Base-by-base conservation (phyloP, 2,888 invertebrate species). In the Rhingia rostrata region DNA sequence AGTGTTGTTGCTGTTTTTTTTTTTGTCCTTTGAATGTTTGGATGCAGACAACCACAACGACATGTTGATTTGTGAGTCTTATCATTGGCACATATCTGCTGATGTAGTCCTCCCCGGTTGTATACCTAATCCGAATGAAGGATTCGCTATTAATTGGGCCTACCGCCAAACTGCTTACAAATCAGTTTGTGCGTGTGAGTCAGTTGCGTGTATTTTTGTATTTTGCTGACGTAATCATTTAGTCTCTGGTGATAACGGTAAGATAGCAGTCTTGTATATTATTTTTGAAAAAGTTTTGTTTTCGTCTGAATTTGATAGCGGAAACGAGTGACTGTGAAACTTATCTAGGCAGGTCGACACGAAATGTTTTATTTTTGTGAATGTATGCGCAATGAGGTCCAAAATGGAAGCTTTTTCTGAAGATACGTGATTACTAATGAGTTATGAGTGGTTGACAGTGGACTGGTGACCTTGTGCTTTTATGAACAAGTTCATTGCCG, bases 51-150 rank as follows among this genome's bases (percentile, higher is more conserved):
- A 41, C 12, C 32, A 6, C 12, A 56, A 47, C n/a, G 32, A 53
- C 60, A 47, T 72, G 72, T 77, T 77, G 81, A 81, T 81, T 75
- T 77, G 81, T 81, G 41, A 43, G 60, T n/a, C 58, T 61, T 66
- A 43, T 41, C 39, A 41, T 33, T 33, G 32, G 2, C 35, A 53
- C 49, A 69, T 39, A 22, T 22, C 47, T 64, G 69, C 67, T 73
- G 67, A 73, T 69, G 39, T 64, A 67, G 73, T 63, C 39, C 10
- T 67, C 60, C 7, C 10, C 37, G 10, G n/a, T 39, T 12, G 63
- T 67, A 66, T 78, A 67, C 69, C 64, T 64, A 9, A 22, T 22
- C 14, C 12, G 43, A 5, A 3, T n/a, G 43, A 45, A n/a, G n/a
- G 12, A 45, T 12, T 53, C 64, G 10, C 14, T 61, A 60, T 74